Conservation (phyloP, 1,140 invertebrate species). For the Calephelis nemesis region DNA sequence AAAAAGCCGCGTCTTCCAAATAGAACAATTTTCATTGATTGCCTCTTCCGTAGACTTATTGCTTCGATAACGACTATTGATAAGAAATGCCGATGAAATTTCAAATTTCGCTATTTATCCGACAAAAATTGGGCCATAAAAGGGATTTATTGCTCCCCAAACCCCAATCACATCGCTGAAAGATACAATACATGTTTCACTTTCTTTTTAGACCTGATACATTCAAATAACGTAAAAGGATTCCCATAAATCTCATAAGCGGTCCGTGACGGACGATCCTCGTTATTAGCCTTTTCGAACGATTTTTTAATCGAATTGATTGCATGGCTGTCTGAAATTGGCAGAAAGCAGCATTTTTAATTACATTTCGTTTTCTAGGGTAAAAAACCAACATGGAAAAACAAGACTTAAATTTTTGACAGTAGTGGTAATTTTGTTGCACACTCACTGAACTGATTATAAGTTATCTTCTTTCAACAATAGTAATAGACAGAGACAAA, state of each 20-base stretch:
- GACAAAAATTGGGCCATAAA: constrained; percentile 69
- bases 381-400: too few species aligned
- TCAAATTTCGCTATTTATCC: constrained; percentile 60
- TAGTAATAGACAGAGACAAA: too few species aligned
- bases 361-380: not conserved
- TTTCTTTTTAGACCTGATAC: constrained; percentile 25
- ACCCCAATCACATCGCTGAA: constrained; percentile 61
- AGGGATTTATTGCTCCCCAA: constrained; percentile 63
- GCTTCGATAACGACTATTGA: constrained; percentile 34
- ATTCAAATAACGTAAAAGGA: constrained; percentile 56
- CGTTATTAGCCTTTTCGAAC: constrained; percentile 33
- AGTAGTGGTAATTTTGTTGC: too few species aligned
- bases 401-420: too few species aligned
- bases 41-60: constrained; percentile 1
- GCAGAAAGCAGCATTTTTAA: not conserved
- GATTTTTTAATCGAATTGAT: constrained; percentile 38
- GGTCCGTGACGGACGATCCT: constrained; percentile 30
- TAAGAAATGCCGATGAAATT: constrained; percentile 31
- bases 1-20: not conserved
- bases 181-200: constrained; percentile 34
- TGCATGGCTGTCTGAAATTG: constrained; percentile 20
- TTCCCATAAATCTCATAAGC: constrained; percentile 51
- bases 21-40: constrained; percentile 5
- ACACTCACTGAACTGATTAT: too few species aligned
- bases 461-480: too few species aligned